Evolutionary conservation across 2,888 invertebrate species (phyloP), one percentile per base, ranked within the genome.

Genomic region (Argyresthia albistria): DNA sequence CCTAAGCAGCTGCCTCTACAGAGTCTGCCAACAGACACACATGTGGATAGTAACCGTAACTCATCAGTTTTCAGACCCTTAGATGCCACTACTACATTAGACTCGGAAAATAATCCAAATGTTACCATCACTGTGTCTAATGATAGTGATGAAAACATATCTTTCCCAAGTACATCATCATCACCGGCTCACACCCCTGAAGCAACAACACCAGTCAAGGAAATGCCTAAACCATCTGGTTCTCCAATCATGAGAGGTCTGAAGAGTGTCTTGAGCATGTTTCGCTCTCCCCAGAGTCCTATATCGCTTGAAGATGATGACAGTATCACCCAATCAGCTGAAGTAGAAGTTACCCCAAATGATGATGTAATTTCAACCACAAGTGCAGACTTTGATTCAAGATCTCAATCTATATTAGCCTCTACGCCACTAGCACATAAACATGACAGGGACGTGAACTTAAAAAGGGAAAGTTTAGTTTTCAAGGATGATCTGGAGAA

Each of bases 181-280:
- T 81, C 84, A 14, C 55, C 63, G 0, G 57, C 66, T 1, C 70
- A 73, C 39, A 83, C 86, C 6, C 83, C 84, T 1, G 80, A 82
- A 65, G 80, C 80, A 0, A 81, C 76, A 42, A 82, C 84, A 35
- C 86, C 86, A 10, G 80, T 80, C 1, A 83, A 80, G 55, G 80
- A 82, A 36, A 66, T 73, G 8, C 59, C 66, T 0, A 76, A 76
- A 51, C 60, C 57, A 57, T 76, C 80, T 55, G 74, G 76, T 16
- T 87, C 87, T 39, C 84, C 87, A 0, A 87, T 87, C 25, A 73
- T 87, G 70, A 62, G 87, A 53, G 86, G 87, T 0, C 61, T 87
- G 0, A 86, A 86, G 59, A 79, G 73, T 63, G 83, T 87, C 4
- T 61, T 87, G 0, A 87, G 73, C 54, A 84, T 87, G 74, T 87